Evolutionary conservation across 1,140 invertebrate genomes (phyloP).

Genomic region (Heliconius eleuchia): DNA sequence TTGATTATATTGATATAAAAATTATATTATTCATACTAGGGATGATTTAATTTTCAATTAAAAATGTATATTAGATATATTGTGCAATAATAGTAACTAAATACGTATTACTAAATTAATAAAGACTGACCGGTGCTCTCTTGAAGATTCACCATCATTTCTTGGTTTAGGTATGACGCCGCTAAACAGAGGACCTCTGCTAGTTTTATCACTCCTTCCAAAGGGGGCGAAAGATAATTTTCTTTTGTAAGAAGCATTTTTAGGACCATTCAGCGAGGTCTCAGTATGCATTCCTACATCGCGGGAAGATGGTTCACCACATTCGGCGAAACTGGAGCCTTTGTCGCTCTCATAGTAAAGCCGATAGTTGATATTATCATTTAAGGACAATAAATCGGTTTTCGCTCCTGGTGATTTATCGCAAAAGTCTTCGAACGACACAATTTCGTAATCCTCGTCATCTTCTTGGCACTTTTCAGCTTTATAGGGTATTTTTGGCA

Average conservation of each 20-base stretch:
- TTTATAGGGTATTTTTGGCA: slow-evolving; percentile 79
- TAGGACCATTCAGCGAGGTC: slow-evolving; percentile 68
- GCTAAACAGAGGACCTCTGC: slow-evolving; percentile 56
- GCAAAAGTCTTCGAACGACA: slow-evolving; percentile 83
- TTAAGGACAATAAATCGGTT: slow-evolving; percentile 77
- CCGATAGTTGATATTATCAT: slow-evolving; percentile 80
- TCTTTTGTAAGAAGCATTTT: slow-evolving; percentile 61
- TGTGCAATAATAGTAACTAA: not conserved
- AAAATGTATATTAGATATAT: not conserved
- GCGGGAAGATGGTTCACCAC: slow-evolving; percentile 63
- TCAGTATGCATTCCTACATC: slow-evolving; percentile 65
- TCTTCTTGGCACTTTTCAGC: slow-evolving; percentile 63
- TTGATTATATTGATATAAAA: not conserved
- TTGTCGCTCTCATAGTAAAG: slow-evolving; percentile 75
- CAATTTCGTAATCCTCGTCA: slow-evolving; percentile 78
- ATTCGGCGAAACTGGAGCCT: slow-evolving; percentile 54
- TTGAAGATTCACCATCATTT: slow-evolving; percentile 60
- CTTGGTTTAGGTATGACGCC: slow-evolving; percentile 63
- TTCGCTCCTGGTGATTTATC: slow-evolving; percentile 78
- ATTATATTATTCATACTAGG: slow-evolving; percentile 7
- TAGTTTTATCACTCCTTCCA: slow-evolving; percentile 53
- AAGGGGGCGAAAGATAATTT: slow-evolving; percentile 68
- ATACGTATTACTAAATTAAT: not conserved
- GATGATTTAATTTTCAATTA: slow-evolving; percentile 5
- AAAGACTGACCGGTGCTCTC: slow-evolving; percentile 60